A percentile compares a stretch with the other conserved stretches of the same genome.
These are phyloP conservation scores for human (Homo sapiens) DNA, from an alignment of 2,113 vertebrate species.

Conservation along the genomic window DNA sequence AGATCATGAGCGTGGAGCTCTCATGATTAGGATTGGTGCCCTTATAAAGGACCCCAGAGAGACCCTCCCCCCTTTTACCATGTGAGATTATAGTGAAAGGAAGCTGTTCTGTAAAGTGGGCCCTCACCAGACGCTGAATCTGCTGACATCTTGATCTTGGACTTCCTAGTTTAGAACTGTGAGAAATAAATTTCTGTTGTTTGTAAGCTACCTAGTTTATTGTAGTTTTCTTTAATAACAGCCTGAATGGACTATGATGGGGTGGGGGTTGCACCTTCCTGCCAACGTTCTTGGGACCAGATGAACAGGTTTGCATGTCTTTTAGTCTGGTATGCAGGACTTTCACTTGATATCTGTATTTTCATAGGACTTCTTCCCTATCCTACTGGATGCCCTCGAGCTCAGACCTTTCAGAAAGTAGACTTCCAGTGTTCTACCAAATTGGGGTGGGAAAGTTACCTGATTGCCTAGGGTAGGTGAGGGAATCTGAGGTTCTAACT, in stretches of 20 bases:
- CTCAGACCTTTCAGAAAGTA: not conserved
- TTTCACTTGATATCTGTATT: not conserved
- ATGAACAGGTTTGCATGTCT: not conserved
- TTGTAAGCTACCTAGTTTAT: not conserved
- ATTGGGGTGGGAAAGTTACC: not conserved
- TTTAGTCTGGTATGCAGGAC: not conserved
- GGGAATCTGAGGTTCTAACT: not conserved
- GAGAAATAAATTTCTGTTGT: not conserved
- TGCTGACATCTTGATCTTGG: not conserved
- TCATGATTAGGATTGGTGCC: not conserved
- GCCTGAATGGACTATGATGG: not conserved
- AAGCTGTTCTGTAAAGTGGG: not conserved
- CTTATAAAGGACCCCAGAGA: not conserved
- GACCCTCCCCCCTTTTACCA: not conserved
- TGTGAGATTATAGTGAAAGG: not conserved
- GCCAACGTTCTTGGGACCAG: not conserved
- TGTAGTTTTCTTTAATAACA: not conserved
- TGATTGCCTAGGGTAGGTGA: not conserved
- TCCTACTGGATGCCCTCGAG: not conserved
- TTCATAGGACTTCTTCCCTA: not conserved
- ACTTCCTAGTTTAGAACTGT: not conserved
- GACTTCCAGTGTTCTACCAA: not conserved
- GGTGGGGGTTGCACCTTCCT: not conserved
- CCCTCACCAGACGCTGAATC: not conserved
- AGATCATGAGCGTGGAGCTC: not conserved